Evolutionary conservation across 2,888 invertebrate species (phyloP).

Genomic region (Coelogynopora nodosa): DNA sequence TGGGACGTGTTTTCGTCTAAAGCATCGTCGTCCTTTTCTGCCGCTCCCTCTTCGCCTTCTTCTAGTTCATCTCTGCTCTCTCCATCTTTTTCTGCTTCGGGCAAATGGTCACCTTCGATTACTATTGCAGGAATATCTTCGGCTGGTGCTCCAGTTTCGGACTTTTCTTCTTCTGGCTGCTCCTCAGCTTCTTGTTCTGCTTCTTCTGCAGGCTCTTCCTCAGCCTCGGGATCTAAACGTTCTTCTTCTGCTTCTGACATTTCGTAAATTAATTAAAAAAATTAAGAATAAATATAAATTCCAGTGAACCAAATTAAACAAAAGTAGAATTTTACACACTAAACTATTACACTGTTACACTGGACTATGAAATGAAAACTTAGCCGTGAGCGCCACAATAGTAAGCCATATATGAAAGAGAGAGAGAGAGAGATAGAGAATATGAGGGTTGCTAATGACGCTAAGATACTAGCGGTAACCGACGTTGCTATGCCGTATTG

Average conservation of each 20-base stretch:
- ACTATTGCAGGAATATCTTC: constrained; percentile 15
- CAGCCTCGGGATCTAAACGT: background rate
- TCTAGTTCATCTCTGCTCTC: constrained; percentile 48
- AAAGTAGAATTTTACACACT: too few species aligned
- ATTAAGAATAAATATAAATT: too few species aligned
- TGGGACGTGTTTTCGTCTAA: constrained; percentile 43
- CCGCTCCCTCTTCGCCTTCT: constrained; percentile 49
- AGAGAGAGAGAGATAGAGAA: background rate
- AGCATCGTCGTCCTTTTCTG: constrained; percentile 40
- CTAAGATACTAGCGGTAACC: background rate
- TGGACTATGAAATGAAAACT: too few species aligned
- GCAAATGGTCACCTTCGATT: background rate
- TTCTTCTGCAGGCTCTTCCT: background rate
- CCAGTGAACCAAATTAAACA: too few species aligned
- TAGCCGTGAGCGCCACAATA: too few species aligned
- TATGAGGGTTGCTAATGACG: background rate
- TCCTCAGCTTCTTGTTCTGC: background rate
- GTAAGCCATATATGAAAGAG: too few species aligned
- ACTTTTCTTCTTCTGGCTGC: background rate
- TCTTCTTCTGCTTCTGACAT: background rate
- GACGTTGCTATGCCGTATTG: background rate
- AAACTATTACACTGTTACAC: too few species aligned
- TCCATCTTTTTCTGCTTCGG: constrained; percentile 23
- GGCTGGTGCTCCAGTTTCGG: background rate
- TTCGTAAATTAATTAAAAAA: too few species aligned